Evolutionary conservation across 1,140 invertebrate species (phyloP).

Genomic region (Gryllus bimaculatus): DNA sequence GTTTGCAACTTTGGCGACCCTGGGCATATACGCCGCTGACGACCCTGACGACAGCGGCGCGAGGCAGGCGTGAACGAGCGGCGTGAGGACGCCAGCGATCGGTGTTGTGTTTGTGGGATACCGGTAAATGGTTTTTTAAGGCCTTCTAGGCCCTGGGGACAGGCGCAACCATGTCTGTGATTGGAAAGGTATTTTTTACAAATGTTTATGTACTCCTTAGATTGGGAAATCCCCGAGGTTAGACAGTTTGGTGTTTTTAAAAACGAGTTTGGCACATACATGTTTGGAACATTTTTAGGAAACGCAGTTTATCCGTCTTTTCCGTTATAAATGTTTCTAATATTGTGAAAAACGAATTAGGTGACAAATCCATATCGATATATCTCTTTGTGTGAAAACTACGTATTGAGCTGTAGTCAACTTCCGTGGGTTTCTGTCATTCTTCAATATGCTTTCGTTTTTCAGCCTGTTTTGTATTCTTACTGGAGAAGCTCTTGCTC

Average conservation of each 20-base stretch:
- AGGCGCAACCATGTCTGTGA: background rate
- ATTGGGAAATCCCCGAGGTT: too few species aligned
- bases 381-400: too few species aligned
- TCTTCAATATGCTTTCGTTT: conserved; percentile 19
- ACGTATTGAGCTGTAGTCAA: too few species aligned
- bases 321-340: too few species aligned
- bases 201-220: too few species aligned
- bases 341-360: too few species aligned
- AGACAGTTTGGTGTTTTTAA: too few species aligned
- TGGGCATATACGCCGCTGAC: background rate
- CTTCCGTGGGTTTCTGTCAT: background rate
- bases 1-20: background rate
- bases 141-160: background rate
- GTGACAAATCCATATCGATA: too few species aligned
- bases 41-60: conserved; percentile 1
- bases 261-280: too few species aligned
- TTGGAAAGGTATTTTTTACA: background rate
- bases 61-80: background rate
- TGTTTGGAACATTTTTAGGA: too few species aligned
- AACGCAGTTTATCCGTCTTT: too few species aligned
- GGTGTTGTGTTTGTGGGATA: background rate
- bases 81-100: background rate
- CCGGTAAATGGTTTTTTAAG: background rate
- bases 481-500: conserved; percentile 89
- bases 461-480: conserved; percentile 75